A percentile compares a stretch with the other conserved stretches of the same genome.
These are phyloP conservation scores for Apoderus coryli DNA, from an alignment of 2,888 invertebrate genomes.

Conservation along the genomic window DNA sequence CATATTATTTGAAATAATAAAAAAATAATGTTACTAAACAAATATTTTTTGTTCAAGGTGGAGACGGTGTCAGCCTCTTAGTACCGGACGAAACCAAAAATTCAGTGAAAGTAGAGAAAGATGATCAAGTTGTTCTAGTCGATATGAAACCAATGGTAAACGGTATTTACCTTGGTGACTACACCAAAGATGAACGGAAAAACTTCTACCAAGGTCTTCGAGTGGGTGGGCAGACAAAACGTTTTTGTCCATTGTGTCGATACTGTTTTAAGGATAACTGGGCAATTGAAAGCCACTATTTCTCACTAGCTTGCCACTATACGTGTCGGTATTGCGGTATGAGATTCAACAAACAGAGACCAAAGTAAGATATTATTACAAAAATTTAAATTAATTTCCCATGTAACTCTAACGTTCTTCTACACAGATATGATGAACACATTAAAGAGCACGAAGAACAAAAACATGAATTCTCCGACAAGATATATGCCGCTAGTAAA, in stretches of 20 bases:
- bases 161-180: slow-evolving; percentile 26
- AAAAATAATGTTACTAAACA: too few relatives aligned
- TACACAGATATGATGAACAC: slow-evolving; percentile 25
- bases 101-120: slow-evolving; percentile 14
- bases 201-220: slow-evolving; percentile 28
- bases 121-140: slow-evolving; percentile 19
- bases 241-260: slow-evolving; percentile 31
- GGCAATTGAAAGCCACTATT: slow-evolving; percentile 33
- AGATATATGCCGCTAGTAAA: slow-evolving; percentile 27
- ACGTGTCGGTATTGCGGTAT: slow-evolving; percentile 32
- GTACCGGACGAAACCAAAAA: slow-evolving; percentile 15
- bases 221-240: slow-evolving; percentile 27
- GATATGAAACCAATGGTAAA: slow-evolving; percentile 23
- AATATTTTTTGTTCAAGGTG: too few relatives aligned
- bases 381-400: too few relatives aligned
- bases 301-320: slow-evolving; percentile 30
- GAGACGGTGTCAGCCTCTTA: slow-evolving; percentile 13
- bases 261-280: slow-evolving; percentile 34
- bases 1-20: too few relatives aligned
- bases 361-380: slow-evolving; percentile 14
- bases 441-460: slow-evolving; percentile 24
- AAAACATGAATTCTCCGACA: slow-evolving; percentile 25
- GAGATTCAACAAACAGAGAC: slow-evolving; percentile 31
- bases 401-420: too few relatives aligned
- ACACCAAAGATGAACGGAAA: slow-evolving; percentile 29